These are phyloP conservation scores for Pithys albifrons DNA, from an alignment of 2,113 vertebrate species.

Conservation along the genomic window DNA sequence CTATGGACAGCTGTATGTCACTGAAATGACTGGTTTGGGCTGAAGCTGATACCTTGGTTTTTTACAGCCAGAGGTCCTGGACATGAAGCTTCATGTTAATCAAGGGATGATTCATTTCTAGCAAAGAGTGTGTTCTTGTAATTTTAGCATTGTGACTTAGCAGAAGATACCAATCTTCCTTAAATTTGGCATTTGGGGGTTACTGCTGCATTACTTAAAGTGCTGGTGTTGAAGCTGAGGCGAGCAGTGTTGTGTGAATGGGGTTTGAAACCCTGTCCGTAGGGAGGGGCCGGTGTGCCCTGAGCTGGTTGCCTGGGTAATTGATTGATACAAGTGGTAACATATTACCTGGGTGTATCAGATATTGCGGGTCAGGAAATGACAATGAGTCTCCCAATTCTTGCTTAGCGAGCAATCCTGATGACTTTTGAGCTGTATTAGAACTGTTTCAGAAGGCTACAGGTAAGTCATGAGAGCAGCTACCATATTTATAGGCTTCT, in stretches of 20 bases:
- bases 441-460: background rate
- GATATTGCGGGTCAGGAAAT: background rate
- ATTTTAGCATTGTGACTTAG: background rate
- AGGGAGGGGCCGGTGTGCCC: background rate
- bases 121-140: background rate
- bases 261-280: background rate
- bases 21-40: background rate
- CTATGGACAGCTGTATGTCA: no score
- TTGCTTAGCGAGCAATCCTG: background rate
- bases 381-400: background rate
- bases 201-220: background rate
- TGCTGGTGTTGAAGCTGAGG: background rate
- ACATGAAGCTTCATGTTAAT: background rate
- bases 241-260: no score
- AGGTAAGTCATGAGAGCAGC: background rate
- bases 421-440: background rate
- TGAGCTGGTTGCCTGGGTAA: background rate
- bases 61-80: background rate
- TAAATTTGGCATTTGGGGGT: background rate
- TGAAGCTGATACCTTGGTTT: background rate
- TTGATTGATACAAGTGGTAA: background rate
- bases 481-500: background rate
- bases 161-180: background rate
- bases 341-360: background rate
- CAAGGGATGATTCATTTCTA: background rate